These are phyloP conservation scores for Trochalopteron elliotii DNA, from an alignment of 2,113 vertebrate species.

Conservation along the genomic window DNA sequence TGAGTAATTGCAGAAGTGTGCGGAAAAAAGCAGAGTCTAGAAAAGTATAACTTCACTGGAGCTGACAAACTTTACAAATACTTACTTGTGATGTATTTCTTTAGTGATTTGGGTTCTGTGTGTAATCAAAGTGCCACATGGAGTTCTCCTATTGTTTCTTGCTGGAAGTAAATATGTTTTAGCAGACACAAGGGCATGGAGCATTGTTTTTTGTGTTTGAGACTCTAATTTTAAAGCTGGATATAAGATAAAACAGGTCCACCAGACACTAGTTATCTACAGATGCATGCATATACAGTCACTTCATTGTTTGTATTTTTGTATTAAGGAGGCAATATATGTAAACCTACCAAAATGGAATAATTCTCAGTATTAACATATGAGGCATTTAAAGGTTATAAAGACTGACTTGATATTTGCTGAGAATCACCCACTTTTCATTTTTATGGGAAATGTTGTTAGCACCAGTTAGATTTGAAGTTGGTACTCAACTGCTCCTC, in stretches of 20 bases:
- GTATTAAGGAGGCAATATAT: neutral
- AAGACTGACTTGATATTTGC: neutral
- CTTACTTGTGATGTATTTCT: slow-evolving; percentile 37
- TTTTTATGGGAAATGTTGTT: neutral
- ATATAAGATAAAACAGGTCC: neutral
- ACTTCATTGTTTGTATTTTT: neutral
- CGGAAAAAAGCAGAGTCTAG: slow-evolving; percentile 18
- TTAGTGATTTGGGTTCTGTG: slow-evolving; percentile 41
- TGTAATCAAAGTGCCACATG: slow-evolving; percentile 34
- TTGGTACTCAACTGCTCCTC: neutral
- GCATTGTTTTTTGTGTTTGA: neutral
- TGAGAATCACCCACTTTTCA: neutral
- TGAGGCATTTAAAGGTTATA: neutral
- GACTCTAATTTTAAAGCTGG: slow-evolving; percentile 27
- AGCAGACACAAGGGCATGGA: slow-evolving; percentile 3
- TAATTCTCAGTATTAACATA: neutral
- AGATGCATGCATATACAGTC: neutral
- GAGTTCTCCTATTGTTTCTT: slow-evolving; percentile 27
- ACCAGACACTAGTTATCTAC: neutral
- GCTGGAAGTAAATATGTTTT: slow-evolving; percentile 38
- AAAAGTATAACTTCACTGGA: slow-evolving; percentile 22
- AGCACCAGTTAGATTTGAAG: neutral
- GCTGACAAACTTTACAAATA: slow-evolving; percentile 48
- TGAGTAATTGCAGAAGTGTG: slow-evolving; percentile 5
- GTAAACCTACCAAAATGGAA: neutral